Evolutionary conservation across 2,797 vertebrate genomes (phyloP).

Genomic region (Fringilla coelebs): DNA sequence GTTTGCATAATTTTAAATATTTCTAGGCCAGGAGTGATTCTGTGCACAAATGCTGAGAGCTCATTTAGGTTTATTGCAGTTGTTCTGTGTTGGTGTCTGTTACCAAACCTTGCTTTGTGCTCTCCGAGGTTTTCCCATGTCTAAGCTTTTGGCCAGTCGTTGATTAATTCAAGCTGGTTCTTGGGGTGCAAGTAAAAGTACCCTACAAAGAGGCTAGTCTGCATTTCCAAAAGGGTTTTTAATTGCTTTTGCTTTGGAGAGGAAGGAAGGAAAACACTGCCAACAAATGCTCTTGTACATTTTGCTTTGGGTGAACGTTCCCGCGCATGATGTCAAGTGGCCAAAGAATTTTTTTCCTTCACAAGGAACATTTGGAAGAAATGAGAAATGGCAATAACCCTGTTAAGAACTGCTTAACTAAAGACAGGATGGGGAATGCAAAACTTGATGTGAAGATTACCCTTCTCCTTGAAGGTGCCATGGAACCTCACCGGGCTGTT

Average conservation of each 20-base stretch:
- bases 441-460: not conserved
- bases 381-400: not conserved
- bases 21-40: not conserved
- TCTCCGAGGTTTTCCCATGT: not conserved
- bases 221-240: not conserved
- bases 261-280: not conserved
- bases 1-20: not conserved
- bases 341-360: not conserved
- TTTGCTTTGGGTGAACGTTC: not conserved
- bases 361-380: not conserved
- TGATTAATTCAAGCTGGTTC: not conserved
- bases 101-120: not conserved
- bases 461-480: not conserved
- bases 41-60: not conserved
- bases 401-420: not conserved
- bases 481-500: fast-evolving
- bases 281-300: not conserved
- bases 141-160: not conserved
- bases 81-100: not conserved
- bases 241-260: not conserved
- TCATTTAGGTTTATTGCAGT: not conserved
- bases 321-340: fast-evolving
- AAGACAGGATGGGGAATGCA: not conserved
- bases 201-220: not conserved
- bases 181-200: not conserved